A percentile compares a stretch with the other conserved stretches of the same genome.
Evolutionary conservation across 2,113 vertebrate species (phyloP).

Genomic region (Periophthalmodon schlosseri): DNA sequence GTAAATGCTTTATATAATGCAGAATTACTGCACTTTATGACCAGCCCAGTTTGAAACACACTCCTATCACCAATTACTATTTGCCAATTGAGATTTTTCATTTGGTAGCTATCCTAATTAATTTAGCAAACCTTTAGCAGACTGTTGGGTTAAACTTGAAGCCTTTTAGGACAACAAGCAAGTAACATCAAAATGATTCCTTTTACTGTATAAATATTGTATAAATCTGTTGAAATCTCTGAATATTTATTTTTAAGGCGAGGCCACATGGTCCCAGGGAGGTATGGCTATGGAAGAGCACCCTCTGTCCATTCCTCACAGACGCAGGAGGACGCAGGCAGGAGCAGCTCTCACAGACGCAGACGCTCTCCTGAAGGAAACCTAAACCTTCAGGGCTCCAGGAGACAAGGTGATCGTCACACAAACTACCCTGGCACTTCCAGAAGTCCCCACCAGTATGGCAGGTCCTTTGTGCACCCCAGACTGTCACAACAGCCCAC

Average conservation of each 20-base stretch:
- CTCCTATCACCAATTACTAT: constrained; percentile 38
- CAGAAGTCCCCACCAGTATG: constrained; percentile 28
- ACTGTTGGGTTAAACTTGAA: too few relatives aligned
- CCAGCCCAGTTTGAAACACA: constrained; percentile 46
- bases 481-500: constrained; percentile 53
- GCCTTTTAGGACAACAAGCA: neutral
- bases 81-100: constrained; percentile 40
- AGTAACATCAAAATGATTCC: neutral
- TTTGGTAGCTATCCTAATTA: constrained; percentile 36
- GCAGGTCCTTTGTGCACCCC: constrained; percentile 49
- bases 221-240: neutral
- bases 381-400: constrained; percentile 13
- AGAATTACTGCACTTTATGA: constrained; percentile 55
- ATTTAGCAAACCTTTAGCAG: too few relatives aligned
- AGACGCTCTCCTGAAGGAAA: constrained; percentile 64
- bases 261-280: constrained; percentile 83
- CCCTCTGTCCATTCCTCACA: constrained; percentile 83
- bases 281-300: constrained; percentile 89
- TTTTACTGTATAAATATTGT: neutral
- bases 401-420: constrained; percentile 26
- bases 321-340: constrained; percentile 62
- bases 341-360: constrained; percentile 68
- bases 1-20: neutral
- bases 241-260: constrained; percentile 71
- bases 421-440: constrained; percentile 44